phyloP scores from a whole-genome alignment of 2,888 invertebrate genomes.

The Patella ulyssiponensis region DNA sequence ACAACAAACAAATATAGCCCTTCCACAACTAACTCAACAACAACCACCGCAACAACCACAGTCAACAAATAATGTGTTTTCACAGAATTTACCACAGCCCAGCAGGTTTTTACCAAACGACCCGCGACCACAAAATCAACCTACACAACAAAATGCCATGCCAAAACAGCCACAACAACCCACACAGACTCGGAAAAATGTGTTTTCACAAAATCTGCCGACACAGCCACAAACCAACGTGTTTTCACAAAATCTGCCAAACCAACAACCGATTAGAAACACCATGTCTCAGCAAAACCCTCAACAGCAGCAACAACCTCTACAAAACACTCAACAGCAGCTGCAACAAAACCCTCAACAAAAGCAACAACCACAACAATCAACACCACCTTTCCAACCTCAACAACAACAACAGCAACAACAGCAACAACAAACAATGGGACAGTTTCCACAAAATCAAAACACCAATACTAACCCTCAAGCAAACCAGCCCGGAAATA shows the following conservation, averaged over 20 bases:
- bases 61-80: no score
- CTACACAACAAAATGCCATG: no score
- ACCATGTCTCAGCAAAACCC: background rate
- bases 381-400: background rate
- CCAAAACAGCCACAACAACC: no score
- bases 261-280: background rate
- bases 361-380: background rate
- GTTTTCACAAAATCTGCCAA: background rate
- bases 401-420: background rate
- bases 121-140: no score
- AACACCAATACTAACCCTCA: background rate
- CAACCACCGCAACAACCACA: background rate
- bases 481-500: background rate
- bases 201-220: no score
- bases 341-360: background rate
- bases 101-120: no score
- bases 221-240: no score
- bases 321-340: background rate
- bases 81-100: no score
- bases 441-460: background rate
- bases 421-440: background rate
- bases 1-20: background rate
- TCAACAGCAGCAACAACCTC: background rate
- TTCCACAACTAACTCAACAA: background rate
- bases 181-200: no score